Conservation (phyloP, 2,888 invertebrate genomes). For the Rhorus exstirpatorius region DNA sequence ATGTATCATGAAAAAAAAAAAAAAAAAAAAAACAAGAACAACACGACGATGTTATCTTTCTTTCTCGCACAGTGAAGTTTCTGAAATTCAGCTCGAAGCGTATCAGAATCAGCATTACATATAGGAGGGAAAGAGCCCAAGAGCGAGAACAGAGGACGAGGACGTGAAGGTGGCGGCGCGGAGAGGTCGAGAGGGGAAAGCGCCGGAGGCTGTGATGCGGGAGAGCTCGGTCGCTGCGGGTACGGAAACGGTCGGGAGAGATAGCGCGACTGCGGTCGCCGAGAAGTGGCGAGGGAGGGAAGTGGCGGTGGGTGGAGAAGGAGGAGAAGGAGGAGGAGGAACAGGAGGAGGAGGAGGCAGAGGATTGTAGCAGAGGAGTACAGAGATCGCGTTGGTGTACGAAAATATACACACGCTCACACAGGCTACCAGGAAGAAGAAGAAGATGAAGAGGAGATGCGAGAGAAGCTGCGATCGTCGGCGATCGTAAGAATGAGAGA, state of each 20-base stretch:
- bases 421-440: constrained; percentile 44
- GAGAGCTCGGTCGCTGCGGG: constrained; percentile 77
- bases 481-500: constrained; percentile 11
- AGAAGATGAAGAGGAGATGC: constrained; percentile 44
- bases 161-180: constrained; percentile 42
- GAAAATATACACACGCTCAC: constrained; percentile 26
- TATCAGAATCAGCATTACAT: constrained; percentile 20
- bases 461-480: constrained; percentile 12
- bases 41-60: background rate
- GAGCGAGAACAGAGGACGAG: constrained; percentile 31
- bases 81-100: constrained; percentile 11
- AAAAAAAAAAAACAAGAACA: background rate
- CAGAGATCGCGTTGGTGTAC: constrained; percentile 61
- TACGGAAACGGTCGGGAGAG: constrained; percentile 81
- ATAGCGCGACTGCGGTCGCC: constrained; percentile 74
- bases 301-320: too few species aligned
- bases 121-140: background rate
- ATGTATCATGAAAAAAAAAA: background rate
- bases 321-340: constrained; percentile 3
- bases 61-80: background rate
- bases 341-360: constrained; percentile 11
- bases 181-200: constrained; percentile 68
- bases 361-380: constrained; percentile 48
- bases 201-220: constrained; percentile 66
- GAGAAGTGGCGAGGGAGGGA: constrained; percentile 52